Evolutionary conservation across 1,140 invertebrate genomes (phyloP), one percentile per base, ranked within the genome.

Genomic region (Scylla paramamosain): DNA sequence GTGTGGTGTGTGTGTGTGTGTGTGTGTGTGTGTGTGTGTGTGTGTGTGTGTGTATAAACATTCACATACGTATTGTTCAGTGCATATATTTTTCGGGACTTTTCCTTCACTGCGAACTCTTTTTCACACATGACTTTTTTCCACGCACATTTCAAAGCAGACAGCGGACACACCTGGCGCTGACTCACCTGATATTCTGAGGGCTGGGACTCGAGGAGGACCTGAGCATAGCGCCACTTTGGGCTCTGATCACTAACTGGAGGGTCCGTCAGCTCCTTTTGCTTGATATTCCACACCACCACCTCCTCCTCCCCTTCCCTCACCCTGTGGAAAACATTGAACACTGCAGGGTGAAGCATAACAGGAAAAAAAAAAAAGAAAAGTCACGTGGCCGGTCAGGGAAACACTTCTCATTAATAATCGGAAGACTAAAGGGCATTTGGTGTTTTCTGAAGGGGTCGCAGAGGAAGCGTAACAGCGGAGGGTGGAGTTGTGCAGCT

Each of bases 171-270:
- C 4, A 91, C 90, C 52, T 91, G 28, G 52, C 67, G 20, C 20
- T 7, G 67, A 91, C 46, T 91, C 4, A 91, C 90, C 52, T 91
- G 28, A 29, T 91, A 91, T 25, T 77, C 59, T 7, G 10, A 32
- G 20, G 59, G 14, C 14, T 91, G 90, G 0, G 29, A 20, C 29
- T 29, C 0, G 4, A 91, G 90, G 7, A 77, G 59, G 12, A 91
- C 90, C 8, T 91, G 90, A 77, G 52, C 90, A n/a, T 91, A 91
- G 25, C 90, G 90, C 90, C 90, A 91, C 29, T 12, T 8, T 0
- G 52, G 39, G 28, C 32, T 91, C 29, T 91, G 16, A 10, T 31
- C 52, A 20, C 29, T 28, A 4, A 45, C 90, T 31, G 52, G 29
- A 77, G 59, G 90, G 14, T 77, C 39, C 0, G 28, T 32, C 4